phyloP scores from a whole-genome alignment of 2,888 invertebrate species.

The Xylocampa areola region DNA sequence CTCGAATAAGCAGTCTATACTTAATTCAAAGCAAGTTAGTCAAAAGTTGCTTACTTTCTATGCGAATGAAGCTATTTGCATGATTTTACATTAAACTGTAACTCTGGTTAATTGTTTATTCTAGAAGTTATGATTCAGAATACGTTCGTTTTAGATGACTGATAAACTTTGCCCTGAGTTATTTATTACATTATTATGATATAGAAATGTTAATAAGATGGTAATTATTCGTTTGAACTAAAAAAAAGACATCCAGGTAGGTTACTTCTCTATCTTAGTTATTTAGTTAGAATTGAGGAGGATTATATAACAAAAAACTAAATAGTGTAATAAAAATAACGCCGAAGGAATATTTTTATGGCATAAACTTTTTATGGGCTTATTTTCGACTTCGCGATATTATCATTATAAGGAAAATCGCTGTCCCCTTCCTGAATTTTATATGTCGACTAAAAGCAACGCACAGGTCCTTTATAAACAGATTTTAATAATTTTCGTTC shows the following conservation, averaged over 20 bases:
- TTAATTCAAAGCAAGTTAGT: conserved; percentile 30
- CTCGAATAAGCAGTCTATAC: conserved; percentile 37
- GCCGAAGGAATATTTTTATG: conserved; percentile 8
- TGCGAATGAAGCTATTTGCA: conserved; percentile 42
- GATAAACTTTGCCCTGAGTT: conserved; percentile 12
- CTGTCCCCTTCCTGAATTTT: conserved; percentile 29
- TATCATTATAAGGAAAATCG: conserved; percentile 23
- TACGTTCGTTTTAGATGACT: conserved; percentile 15
- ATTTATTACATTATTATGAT: too few relatives aligned
- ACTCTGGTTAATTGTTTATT: conserved; percentile 46
- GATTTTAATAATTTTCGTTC: conserved; percentile 25
- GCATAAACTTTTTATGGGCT: conserved; percentile 38
- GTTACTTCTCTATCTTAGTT: too few relatives aligned
- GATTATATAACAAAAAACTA: too few relatives aligned
- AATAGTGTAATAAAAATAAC: conserved; percentile 7
- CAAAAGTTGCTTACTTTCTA: conserved; percentile 40
- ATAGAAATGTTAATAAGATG: too few relatives aligned
- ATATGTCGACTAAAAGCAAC: conserved; percentile 22
- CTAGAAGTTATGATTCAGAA: conserved; percentile 26
- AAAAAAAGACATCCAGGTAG: too few relatives aligned
- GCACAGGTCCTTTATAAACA: conserved; percentile 17
- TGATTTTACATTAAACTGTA: conserved; percentile 50
- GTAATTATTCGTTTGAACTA: too few relatives aligned
- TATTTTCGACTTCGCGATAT: conserved; percentile 35
- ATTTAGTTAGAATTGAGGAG: not conserved